Conservation (phyloP, 1,140 invertebrate species). For the Littorina saxatilis region DNA sequence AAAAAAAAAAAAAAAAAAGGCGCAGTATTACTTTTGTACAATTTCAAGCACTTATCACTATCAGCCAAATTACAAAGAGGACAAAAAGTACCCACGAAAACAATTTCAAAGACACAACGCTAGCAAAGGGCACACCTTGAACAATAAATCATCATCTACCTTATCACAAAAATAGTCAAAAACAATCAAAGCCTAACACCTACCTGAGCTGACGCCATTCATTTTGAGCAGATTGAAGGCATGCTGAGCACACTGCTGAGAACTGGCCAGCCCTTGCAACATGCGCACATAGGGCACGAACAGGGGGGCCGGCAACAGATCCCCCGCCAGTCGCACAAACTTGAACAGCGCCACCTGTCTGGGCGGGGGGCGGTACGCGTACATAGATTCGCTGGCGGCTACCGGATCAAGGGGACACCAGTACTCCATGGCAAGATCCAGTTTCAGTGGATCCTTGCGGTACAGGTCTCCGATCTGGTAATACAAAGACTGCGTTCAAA, state of each 20-base stretch:
- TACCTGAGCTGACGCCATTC: slow-evolving; percentile 77
- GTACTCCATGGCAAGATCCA: slow-evolving; percentile 87
- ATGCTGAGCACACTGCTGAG: slow-evolving; percentile 84
- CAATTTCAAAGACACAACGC: too few relatives aligned
- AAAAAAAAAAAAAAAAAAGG: too few relatives aligned
- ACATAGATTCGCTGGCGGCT: slow-evolving; percentile 52
- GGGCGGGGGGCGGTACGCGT: slow-evolving; percentile 69
- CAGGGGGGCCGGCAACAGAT: slow-evolving; percentile 88
- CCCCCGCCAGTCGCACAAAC: slow-evolving; percentile 91
- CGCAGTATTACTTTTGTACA: too few relatives aligned
- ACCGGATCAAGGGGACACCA: slow-evolving; percentile 84
- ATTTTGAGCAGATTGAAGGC: slow-evolving; percentile 92
- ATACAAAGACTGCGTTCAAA: too few relatives aligned
- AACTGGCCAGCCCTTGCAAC: slow-evolving; percentile 87
- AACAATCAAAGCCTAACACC: too few relatives aligned
- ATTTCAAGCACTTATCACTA: too few relatives aligned
- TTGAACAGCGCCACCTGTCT: slow-evolving; percentile 84
- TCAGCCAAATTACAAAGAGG: too few relatives aligned
- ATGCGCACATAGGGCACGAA: slow-evolving; percentile 93
- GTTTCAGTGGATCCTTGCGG: slow-evolving; percentile 83
- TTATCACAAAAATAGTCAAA: too few relatives aligned
- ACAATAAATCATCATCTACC: too few relatives aligned
- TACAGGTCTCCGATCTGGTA: slow-evolving; percentile 85
- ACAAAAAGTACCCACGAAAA: too few relatives aligned
- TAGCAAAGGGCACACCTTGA: too few relatives aligned